Evolutionary conservation across 2,797 vertebrate genomes (phyloP), one percentile per base, ranked within the genome.

Genomic region (Mormyrus proboscirostris): DNA sequence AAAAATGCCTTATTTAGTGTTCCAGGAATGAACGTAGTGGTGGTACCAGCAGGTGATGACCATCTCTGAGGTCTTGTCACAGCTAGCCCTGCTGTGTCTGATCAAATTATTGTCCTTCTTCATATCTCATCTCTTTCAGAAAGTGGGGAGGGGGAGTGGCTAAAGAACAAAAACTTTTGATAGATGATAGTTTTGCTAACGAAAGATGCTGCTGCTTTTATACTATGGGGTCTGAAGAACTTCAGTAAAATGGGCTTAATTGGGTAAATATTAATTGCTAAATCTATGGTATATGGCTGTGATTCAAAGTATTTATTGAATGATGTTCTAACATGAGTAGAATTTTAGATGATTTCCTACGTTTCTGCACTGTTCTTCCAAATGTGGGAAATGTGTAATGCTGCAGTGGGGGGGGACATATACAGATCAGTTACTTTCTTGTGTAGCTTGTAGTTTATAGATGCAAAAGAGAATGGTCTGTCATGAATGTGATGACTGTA

Each of bases 401-500:
- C 85, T 57, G 55, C n/a, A 49, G 22, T 62, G 76, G 59, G 51
- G 87, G 51, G 87, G 29, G 10, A 83, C 50, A 57, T 84, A 19
- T n/a, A 57, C 16, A 59, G 53, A 38, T 44, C 73, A 9, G 29
- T 87, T 57, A 38, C 33, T 41, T 59, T 87, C 86, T 41, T 57
- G 53, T 87, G 33, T 33, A 59, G 53, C 19, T 38, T 87, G 16
- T 41, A 55, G 76, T 87, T 25, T 88, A 88, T 57, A 82, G 33
- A n/a, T 19, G 38, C 50, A 69, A 62, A 53, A 57, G 87, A 25
- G 47, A 85, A 84, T 84, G 41, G 9, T 47, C 51, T 33, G 47
- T 29, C 49, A 73, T 88, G 84, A 88, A 90, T 79, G 50, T 69
- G 41, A 88, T 85, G 87, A 55, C 53, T 79, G 59, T 19, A 87